phyloP scores from a whole-genome alignment of 2,113 vertebrate species.

The Tenrec ecaudatus region DNA sequence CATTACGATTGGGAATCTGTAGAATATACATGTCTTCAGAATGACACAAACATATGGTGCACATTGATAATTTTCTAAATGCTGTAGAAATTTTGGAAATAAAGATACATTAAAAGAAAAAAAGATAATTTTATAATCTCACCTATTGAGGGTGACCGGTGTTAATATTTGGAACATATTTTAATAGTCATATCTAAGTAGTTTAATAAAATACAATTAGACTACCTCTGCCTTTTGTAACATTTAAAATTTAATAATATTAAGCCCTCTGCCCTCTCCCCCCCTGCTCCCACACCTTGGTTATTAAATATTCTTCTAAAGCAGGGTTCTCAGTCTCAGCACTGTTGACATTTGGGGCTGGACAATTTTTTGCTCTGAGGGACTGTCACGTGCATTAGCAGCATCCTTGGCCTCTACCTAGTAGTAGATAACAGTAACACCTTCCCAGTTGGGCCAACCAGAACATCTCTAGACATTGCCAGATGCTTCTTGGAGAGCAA shows the following conservation, averaged over 20 bases:
- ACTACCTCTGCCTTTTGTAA: slow-evolving; percentile 15
- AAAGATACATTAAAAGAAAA: slow-evolving; percentile 14
- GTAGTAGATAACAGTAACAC: background rate
- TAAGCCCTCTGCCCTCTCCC: background rate
- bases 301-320: slow-evolving; percentile 44
- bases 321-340: background rate
- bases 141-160: background rate
- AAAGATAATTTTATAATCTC: background rate
- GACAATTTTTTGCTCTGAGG: background rate
- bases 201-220: slow-evolving; percentile 29
- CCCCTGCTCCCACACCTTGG: too few species aligned
- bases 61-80: slow-evolving; percentile 43
- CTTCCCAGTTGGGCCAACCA: background rate
- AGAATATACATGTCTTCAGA: slow-evolving; percentile 45
- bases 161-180: slow-evolving; percentile 19
- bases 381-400: background rate
- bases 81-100: background rate
- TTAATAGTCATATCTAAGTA: slow-evolving; percentile 5
- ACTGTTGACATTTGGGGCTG: background rate
- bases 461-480: background rate
- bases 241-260: slow-evolving; percentile 33
- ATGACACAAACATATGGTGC: background rate
- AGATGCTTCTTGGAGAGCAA: background rate
- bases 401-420: background rate
- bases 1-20: slow-evolving; percentile 47